Evolutionary conservation across 2,113 vertebrate genomes (phyloP), one percentile per base, ranked within the genome.

Genomic region (Hemicordylus capensis): DNA sequence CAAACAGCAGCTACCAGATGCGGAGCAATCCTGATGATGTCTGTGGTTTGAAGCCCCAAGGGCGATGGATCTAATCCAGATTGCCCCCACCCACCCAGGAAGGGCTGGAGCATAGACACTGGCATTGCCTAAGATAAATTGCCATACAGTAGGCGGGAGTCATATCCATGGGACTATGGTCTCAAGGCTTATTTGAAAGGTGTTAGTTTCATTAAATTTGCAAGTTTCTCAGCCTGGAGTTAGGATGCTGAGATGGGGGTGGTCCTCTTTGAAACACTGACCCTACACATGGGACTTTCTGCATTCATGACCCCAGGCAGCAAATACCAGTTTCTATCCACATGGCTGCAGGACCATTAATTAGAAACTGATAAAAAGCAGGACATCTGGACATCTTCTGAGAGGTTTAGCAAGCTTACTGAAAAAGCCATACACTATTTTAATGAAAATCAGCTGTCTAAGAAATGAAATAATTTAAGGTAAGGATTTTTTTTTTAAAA

Each of bases 331-430:
- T 90, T 90, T 92, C 83, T 94, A 94, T 89, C 94, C 94, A 94
- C 89, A 94, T 94, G 85, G 85, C 87, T 92, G 87, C 77, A 87
- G 92, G 91, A 94, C 92, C 93, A 92, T 94, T 95, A 94, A 93
- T 93, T 93, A 94, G 94, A 93, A 95, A 93, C 91, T 93, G 92
- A 89, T 81, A 92, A 93, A 93, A 78, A 90, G 59, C 69, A 88
- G 91, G 93, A 95, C 95, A 96, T 96, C 95, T 96, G 96, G 95
- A 95, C 93, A 94, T 91, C 89, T 95, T 96, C 95, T 95, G 94
- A 94, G 93, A 95, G 93, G 85, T 94, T 96, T 95, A 96, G 93
- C 95, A 93, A 93, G 92, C 94, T 96, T 95, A 89, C 80, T 89
- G 74, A 88, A 89, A 93, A 94, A 96, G 93, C 93, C 93, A 92